A percentile compares a stretch with the other conserved stretches of the same genome.
phyloP scores from a whole-genome alignment of 2,113 vertebrate genomes.

The Ameiurus melas region DNA sequence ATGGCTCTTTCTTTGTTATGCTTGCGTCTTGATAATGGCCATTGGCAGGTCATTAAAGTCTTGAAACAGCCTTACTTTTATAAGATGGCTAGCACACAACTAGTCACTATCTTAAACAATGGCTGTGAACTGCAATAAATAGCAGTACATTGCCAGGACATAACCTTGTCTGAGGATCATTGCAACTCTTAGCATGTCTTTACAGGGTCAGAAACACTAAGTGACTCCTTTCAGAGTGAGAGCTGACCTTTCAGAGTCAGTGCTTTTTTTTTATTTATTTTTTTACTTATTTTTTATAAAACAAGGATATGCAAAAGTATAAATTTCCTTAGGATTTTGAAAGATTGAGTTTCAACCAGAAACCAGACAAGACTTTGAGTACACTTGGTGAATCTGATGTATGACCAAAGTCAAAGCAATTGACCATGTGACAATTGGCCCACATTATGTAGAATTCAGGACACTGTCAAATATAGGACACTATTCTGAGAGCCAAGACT shows the following conservation, averaged over 20 bases:
- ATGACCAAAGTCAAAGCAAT: constrained; percentile 39
- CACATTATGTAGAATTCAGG: constrained; percentile 48
- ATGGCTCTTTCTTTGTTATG: constrained; percentile 71
- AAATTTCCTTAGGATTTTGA: not conserved
- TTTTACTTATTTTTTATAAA: not conserved
- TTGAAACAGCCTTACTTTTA: constrained; percentile 70
- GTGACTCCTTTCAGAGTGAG: not conserved
- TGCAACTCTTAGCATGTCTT: constrained; percentile 36
- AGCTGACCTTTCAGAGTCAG: constrained; percentile 4
- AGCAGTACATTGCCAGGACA: constrained; percentile 41
- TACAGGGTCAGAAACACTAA: constrained; percentile 3
- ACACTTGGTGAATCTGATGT: constrained; percentile 35
- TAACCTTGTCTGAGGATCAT: constrained; percentile 60
- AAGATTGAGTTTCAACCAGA: not conserved
- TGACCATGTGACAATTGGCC: constrained; percentile 44
- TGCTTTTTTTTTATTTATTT: not conserved
- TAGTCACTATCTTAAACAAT: constrained; percentile 63
- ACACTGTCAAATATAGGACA: constrained; percentile 46
- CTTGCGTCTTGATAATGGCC: constrained; percentile 74
- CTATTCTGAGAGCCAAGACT: constrained; percentile 20
- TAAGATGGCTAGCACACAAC: constrained; percentile 69
- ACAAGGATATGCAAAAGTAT: not conserved
- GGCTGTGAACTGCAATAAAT: constrained; percentile 61
- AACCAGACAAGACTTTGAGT: not conserved
- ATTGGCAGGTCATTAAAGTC: constrained; percentile 72